These are phyloP conservation scores for Notospermus geniculatus DNA, from an alignment of 1,140 invertebrate genomes.

Conservation along the genomic window DNA sequence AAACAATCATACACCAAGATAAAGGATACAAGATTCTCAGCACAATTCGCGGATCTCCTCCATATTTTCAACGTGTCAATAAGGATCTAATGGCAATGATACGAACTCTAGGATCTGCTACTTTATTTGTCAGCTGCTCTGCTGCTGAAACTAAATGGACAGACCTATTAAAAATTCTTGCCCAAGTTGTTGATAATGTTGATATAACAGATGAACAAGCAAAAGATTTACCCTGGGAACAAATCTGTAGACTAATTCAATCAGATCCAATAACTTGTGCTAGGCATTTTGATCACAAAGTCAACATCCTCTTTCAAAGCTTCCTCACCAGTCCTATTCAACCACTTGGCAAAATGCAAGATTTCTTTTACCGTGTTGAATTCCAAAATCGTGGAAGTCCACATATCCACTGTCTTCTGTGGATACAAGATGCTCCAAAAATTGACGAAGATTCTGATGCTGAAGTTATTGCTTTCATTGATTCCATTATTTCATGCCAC, in stretches of 20 bases:
- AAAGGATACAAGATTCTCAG: slow-evolving; percentile 27
- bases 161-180: slow-evolving; percentile 22
- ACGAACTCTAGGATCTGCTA: slow-evolving; percentile 21
- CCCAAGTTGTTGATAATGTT: slow-evolving; percentile 15
- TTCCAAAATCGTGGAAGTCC: slow-evolving; percentile 56
- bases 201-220: slow-evolving; percentile 15
- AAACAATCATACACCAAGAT: slow-evolving; percentile 21
- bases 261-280: slow-evolving; percentile 27
- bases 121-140: slow-evolving; percentile 23
- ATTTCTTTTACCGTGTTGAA: slow-evolving; percentile 47
- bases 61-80: slow-evolving; percentile 22
- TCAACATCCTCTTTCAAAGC: slow-evolving; percentile 20
- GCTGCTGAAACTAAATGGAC: slow-evolving; percentile 29
- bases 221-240: slow-evolving; percentile 18
- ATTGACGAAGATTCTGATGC: slow-evolving; percentile 9
- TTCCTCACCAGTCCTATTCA: slow-evolving; percentile 13
- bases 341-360: slow-evolving; percentile 25
- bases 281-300: slow-evolving; percentile 23
- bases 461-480: slow-evolving; percentile 20
- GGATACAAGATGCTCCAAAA: slow-evolving; percentile 48
- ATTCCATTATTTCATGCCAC: slow-evolving; percentile 23
- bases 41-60: slow-evolving; percentile 25
- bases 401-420: slow-evolving; percentile 54
- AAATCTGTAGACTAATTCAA: slow-evolving; percentile 18
- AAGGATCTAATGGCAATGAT: slow-evolving; percentile 31